phyloP scores from a whole-genome alignment of 2,113 vertebrate species.

The Heterotis niloticus region DNA sequence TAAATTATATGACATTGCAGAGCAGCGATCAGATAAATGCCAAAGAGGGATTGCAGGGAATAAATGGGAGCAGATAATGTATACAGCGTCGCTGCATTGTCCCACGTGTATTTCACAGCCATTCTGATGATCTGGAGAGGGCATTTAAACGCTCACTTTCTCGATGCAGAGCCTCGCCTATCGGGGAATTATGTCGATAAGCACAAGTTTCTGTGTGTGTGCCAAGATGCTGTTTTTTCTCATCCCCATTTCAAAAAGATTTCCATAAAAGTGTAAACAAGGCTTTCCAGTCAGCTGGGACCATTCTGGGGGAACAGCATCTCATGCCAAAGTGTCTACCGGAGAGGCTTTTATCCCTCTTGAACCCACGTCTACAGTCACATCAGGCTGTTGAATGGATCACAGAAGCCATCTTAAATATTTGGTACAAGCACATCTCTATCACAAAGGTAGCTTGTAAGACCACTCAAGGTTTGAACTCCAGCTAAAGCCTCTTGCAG shows the following conservation, averaged over 20 bases:
- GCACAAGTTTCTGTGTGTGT: neutral
- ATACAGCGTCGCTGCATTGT: constrained; percentile 10
- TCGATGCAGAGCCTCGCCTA: neutral
- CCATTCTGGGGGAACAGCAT: neutral
- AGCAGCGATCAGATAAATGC: constrained; percentile 22
- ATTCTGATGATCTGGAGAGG: neutral
- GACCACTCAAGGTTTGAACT: neutral
- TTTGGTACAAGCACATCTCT: neutral
- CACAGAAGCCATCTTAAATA: neutral
- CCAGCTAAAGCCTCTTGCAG: neutral
- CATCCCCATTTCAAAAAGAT: neutral
- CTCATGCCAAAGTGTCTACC: neutral
- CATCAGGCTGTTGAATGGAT: neutral
- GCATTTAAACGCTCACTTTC: neutral
- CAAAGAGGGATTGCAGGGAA: constrained; percentile 1
- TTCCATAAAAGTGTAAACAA: neutral
- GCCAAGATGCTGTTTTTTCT: neutral
- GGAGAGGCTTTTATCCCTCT: neutral
- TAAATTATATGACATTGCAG: constrained; percentile 19
- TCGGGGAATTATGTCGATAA: constrained; percentile 6
- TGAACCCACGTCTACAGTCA: neutral
- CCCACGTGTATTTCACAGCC: neutral
- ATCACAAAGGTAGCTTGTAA: neutral
- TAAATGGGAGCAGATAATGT: constrained; percentile 14
- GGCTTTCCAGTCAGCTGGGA: neutral